Conservation (phyloP, 2,113 vertebrate genomes). For the Sinocyclocheilus grahami region DNA sequence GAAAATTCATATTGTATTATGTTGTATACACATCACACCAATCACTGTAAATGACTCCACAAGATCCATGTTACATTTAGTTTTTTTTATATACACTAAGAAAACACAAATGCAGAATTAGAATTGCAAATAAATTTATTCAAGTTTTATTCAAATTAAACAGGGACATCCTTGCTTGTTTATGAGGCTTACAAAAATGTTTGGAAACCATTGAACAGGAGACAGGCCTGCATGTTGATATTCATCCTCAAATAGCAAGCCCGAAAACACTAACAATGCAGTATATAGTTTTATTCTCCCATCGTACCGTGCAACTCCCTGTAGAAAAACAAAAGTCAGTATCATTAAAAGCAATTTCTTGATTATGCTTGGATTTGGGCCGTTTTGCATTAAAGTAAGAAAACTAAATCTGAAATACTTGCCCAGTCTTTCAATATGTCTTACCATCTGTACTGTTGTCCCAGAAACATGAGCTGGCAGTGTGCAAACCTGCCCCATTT, state of each 20-base stretch:
- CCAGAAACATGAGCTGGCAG: slow-evolving; percentile 95
- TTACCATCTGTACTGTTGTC: slow-evolving; percentile 92
- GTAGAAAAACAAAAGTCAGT: slow-evolving; percentile 25
- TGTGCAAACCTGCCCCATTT: slow-evolving; percentile 91
- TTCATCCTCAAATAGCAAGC: slow-evolving; percentile 78
- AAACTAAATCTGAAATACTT: neutral
- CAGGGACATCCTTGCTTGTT: neutral
- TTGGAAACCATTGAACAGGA: neutral
- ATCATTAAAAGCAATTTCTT: neutral
- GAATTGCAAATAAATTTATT: neutral
- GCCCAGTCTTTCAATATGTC: slow-evolving; percentile 6
- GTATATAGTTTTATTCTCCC: slow-evolving; percentile 96
- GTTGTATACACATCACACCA: neutral
- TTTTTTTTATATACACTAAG: neutral
- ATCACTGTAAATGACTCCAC: neutral
- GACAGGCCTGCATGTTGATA: neutral
- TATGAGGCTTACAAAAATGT: neutral
- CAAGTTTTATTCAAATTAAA: neutral
- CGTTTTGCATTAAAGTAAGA: neutral
- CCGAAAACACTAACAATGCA: slow-evolving; percentile 91
- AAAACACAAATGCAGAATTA: neutral
- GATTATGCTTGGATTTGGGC: neutral
- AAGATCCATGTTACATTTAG: neutral
- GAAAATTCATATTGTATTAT: neutral
- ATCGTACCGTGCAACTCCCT: slow-evolving; percentile 91